Conservation (phyloP, 2,888 invertebrate genomes). For the Netelia virgata region DNA sequence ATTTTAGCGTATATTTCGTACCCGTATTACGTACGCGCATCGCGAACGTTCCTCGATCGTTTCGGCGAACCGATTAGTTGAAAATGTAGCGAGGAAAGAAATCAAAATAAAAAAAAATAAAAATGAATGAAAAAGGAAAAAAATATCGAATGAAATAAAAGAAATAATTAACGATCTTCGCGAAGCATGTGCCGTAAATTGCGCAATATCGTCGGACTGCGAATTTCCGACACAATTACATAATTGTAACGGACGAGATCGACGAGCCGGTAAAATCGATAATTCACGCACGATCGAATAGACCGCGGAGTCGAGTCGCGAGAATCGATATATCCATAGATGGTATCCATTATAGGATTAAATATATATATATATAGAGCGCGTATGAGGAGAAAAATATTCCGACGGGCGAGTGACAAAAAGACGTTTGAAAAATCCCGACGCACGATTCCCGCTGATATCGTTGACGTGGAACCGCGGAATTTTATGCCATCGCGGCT, state of each 20-base stretch:
- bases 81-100: neutral
- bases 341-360: constrained; percentile 37
- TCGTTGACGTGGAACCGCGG: constrained; percentile 53
- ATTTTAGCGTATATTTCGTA: neutral
- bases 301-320: constrained; percentile 22
- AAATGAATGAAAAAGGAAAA: neutral
- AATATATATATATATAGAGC: neutral
- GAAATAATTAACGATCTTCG: constrained; percentile 2
- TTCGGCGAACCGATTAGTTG: neutral
- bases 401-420: constrained; percentile 28
- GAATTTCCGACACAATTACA: constrained; percentile 57
- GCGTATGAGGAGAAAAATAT: neutral
- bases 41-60: neutral
- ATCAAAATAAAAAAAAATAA: neutral
- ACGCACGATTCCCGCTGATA: constrained; percentile 59
- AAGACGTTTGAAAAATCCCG: constrained; percentile 59
- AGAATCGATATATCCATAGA: constrained; percentile 57
- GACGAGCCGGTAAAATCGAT: constrained; percentile 64
- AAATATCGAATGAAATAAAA: neutral
- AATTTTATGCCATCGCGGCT: constrained; percentile 57
- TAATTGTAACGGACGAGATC: constrained; percentile 59
- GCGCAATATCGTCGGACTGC: constrained; percentile 16
- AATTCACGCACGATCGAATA: constrained; percentile 62
- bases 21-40: no score
- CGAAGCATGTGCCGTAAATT: constrained; percentile 36